Base-by-base conservation (phyloP, 1,140 invertebrate species). In the Calephelis virginiensis region DNA sequence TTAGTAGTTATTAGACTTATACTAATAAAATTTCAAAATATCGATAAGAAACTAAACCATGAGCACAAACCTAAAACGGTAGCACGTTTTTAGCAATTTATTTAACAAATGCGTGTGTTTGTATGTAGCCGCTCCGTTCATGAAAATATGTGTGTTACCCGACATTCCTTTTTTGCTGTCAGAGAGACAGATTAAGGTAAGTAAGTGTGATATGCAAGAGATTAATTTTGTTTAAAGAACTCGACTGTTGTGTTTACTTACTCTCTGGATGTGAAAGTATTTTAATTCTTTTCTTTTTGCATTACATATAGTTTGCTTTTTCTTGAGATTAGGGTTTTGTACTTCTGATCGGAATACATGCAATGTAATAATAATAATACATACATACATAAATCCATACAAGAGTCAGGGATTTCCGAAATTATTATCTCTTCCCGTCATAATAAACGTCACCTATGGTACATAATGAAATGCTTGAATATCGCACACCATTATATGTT, bases 61-160 rank as follows among this genome's bases (percentile, higher is more conserved):
- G 14, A 14, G 49, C 8, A 61, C 63, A 64, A 14, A 66, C 49
- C 70, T 68, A 72, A 61, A 59, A 60, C 60, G 12, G 53, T 64
- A 65, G 56, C 77, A 63, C 61, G 56, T 66, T 74, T 76, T 79
- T 66, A 71, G 61, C 72, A 77, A 83, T 81, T 81, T 83, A 75
- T 83, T 78, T 71, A 53, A 69, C 75, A 78, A 82, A 80, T 80
- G 73, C 64, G 70, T 71, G 66, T 70, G 76, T 74, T 72, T 77
- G 72, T 75, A 71, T 64, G 49, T 69, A 69, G 64, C 47, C 45
- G 47, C 60, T 65, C 46, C 64, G 72, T 65, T 70, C 68, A 66
- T 70, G 66, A 68, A 75, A 73, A 73, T 69, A 73, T 73, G 62
- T 67, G 62, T 65, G 53, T 17, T 63, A 72, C 70, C 62, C 63